These are phyloP conservation scores for Tenthredo mesomela DNA, from an alignment of 2,888 invertebrate species.

Conservation along the genomic window DNA sequence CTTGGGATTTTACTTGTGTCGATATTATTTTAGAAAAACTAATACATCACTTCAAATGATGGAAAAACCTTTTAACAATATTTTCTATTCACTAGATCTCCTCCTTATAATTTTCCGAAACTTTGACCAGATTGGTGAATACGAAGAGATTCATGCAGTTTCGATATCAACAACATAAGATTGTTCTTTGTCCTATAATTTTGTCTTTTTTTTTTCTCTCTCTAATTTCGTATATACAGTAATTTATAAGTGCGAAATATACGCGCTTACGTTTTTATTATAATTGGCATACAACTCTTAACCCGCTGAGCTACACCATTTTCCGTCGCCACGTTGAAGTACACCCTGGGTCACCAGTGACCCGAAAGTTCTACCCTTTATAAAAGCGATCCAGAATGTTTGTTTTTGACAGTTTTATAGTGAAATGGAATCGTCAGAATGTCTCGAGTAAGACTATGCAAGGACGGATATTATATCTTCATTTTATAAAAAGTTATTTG, in stretches of 20 bases:
- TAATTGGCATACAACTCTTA: not conserved
- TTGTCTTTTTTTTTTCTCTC: not conserved
- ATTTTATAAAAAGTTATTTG: too few species aligned
- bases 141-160: not conserved
- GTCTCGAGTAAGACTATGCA: too few species aligned
- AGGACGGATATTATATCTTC: too few species aligned
- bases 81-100: not conserved
- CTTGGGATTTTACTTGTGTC: not conserved
- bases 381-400: too few species aligned
- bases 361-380: too few species aligned
- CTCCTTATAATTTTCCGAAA: not conserved
- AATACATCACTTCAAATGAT: not conserved
- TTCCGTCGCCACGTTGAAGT: too few species aligned
- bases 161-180: not conserved
- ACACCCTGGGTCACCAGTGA: too few species aligned
- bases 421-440: too few species aligned
- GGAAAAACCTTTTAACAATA: too few species aligned
- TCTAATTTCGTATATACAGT: not conserved
- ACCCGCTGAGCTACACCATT: too few species aligned
- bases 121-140: not conserved
- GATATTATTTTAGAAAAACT: not conserved
- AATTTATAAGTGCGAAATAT: not conserved
- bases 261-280: slow-evolving; percentile 5
- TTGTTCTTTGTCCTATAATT: not conserved
- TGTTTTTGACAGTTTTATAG: too few species aligned